phyloP scores from a whole-genome alignment of 2,888 invertebrate genomes.

The Xylota segnis region DNA sequence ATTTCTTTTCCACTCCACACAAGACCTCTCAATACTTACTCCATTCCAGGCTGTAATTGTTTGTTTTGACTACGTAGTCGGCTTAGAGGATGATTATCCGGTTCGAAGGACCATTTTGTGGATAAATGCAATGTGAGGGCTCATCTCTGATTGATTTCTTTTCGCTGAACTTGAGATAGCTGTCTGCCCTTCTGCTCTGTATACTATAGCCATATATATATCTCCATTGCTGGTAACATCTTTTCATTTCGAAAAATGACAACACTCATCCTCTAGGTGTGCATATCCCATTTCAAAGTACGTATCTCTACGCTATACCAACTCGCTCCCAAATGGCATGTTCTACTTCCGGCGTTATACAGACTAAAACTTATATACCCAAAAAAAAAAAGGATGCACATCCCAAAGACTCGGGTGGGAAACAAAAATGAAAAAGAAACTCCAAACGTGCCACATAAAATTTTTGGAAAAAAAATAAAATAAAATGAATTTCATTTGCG shows the following conservation, averaged over 20 bases:
- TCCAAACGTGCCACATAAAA: slow-evolving; percentile 32
- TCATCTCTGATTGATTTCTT: neutral
- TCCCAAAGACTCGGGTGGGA: neutral
- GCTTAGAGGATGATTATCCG: neutral
- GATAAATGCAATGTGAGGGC: neutral
- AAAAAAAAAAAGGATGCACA: slow-evolving; percentile 30
- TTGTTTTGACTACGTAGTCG: neutral
- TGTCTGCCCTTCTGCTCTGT: no score
- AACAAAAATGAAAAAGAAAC: slow-evolving; percentile 3
- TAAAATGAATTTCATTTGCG: slow-evolving; percentile 45
- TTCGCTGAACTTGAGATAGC: neutral
- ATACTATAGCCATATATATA: no score
- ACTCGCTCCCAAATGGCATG: slow-evolving; percentile 1
- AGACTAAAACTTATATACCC: neutral
- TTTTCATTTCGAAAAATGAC: neutral
- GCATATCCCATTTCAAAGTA: neutral
- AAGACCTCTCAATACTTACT: neutral
- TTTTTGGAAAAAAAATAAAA: slow-evolving; percentile 36
- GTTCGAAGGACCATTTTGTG: neutral
- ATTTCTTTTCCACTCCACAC: neutral
- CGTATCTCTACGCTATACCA: neutral
- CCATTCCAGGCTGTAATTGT: neutral
- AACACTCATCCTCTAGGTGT: neutral
- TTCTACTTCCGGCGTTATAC: slow-evolving; percentile 24
- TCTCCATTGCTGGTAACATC: neutral